Evolutionary conservation across 2,113 vertebrate species (phyloP).

Genomic region (Lanius ludovicianus): DNA sequence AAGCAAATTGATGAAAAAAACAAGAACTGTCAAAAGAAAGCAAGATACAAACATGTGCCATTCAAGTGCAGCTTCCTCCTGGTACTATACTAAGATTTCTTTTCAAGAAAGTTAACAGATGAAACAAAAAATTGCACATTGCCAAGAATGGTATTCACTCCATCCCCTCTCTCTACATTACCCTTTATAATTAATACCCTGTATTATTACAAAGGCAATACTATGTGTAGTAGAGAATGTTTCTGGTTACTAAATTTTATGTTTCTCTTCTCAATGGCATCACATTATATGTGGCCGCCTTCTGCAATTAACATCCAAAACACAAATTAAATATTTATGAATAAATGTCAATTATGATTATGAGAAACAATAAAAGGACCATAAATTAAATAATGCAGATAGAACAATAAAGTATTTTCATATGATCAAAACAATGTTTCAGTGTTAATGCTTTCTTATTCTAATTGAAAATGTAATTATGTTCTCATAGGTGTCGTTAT

Average conservation of each 20-base stretch:
- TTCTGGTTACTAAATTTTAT: slow-evolving; percentile 48
- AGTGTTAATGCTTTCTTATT: neutral
- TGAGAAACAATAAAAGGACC: slow-evolving; percentile 57
- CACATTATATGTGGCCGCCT: slow-evolving; percentile 38
- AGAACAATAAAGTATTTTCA: slow-evolving; percentile 22
- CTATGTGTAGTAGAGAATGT: neutral
- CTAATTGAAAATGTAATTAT: neutral
- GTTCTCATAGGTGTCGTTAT: neutral
- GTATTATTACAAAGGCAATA: neutral
- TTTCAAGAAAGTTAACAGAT: neutral
- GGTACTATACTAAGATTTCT: neutral
- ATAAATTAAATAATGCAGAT: slow-evolving; percentile 55
- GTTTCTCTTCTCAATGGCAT: slow-evolving; percentile 36
- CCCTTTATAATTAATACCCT: neutral
- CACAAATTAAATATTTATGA: slow-evolving; percentile 72
- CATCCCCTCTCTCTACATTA: neutral
- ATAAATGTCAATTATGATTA: slow-evolving; percentile 51
- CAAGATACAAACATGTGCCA: neutral
- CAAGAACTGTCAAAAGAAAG: neutral
- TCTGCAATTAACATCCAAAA: slow-evolving; percentile 67
- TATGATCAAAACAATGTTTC: neutral
- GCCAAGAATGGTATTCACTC: neutral
- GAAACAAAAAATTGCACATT: neutral
- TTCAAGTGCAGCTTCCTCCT: neutral
- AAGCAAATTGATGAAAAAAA: neutral